These are phyloP conservation scores for Megalopta genalis DNA, from an alignment of 1,140 invertebrate species.

Conservation along the genomic window DNA sequence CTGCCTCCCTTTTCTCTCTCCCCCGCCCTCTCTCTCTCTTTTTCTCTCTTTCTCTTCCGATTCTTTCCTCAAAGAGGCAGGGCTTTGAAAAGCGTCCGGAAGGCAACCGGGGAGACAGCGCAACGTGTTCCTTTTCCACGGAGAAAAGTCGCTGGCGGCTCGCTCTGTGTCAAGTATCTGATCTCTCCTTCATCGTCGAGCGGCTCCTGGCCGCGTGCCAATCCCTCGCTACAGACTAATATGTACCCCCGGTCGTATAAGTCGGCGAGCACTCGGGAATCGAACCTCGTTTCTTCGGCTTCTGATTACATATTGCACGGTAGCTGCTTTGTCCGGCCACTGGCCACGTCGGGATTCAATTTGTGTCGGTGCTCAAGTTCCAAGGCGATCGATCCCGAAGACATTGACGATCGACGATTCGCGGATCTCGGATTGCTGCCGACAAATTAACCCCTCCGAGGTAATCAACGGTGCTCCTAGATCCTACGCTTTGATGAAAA, in stretches of 20 bases:
- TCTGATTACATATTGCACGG: not conserved
- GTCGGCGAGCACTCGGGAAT: not conserved
- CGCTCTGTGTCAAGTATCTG: conserved; percentile 19
- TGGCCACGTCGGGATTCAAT: not conserved
- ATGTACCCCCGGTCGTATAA: not conserved
- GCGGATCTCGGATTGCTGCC: no score
- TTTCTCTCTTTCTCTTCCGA: no score
- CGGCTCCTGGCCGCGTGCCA: conserved; percentile 13
- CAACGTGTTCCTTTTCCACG: conserved; percentile 12
- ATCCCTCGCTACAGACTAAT: conserved; percentile 16
- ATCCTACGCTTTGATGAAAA: no score
- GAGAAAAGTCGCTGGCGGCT: not conserved
- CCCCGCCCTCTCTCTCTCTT: not conserved
- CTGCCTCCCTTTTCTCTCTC: no score
- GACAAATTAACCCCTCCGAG: no score
- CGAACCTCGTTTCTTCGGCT: conserved; percentile 1
- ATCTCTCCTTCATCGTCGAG: conserved; percentile 19
- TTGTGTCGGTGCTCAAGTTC: not conserved
- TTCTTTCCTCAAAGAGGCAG: not conserved
- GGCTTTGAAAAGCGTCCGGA: not conserved
- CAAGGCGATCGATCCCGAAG: no score
- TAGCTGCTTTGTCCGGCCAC: not conserved
- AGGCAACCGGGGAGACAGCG: not conserved
- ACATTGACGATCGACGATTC: no score
- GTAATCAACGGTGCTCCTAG: no score